These are phyloP conservation scores for Reticulitermes speratus DNA, from an alignment of 1,140 invertebrate species.

Conservation along the genomic window DNA sequence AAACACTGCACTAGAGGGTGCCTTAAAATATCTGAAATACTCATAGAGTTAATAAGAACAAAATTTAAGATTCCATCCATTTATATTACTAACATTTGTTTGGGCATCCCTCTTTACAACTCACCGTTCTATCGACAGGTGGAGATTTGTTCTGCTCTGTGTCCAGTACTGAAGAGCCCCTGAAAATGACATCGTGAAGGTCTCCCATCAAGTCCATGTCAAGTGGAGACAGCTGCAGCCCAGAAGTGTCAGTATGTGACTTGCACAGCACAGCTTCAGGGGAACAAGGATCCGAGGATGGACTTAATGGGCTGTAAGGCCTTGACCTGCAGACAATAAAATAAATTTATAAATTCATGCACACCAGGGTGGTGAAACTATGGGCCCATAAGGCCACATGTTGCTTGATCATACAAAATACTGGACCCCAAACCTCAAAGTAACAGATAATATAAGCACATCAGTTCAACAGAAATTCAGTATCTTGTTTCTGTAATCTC, in stretches of 20 bases:
- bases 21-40: too few species aligned
- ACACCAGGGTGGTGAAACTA: neutral
- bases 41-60: too few species aligned
- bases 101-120: neutral
- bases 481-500: too few species aligned
- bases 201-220: constrained; percentile 67
- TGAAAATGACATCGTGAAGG: constrained; percentile 60
- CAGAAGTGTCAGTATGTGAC: constrained; percentile 46
- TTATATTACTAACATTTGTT: too few species aligned
- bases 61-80: too few species aligned
- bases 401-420: too few species aligned
- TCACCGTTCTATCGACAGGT: constrained; percentile 57
- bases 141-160: constrained; percentile 43
- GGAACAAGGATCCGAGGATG: constrained; percentile 46
- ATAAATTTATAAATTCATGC: neutral
- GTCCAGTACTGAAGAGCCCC: constrained; percentile 40
- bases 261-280: constrained; percentile 51
- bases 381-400: too few species aligned
- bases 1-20: too few species aligned
- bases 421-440: too few species aligned
- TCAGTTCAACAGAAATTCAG: too few species aligned
- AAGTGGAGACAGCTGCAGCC: constrained; percentile 49
- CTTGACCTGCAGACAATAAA: constrained; percentile 44
- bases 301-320: constrained; percentile 54
- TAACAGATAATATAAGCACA: too few species aligned